These are phyloP conservation scores for Leucophenga montana DNA, from an alignment of 2,888 invertebrate genomes.

Conservation along the genomic window DNA sequence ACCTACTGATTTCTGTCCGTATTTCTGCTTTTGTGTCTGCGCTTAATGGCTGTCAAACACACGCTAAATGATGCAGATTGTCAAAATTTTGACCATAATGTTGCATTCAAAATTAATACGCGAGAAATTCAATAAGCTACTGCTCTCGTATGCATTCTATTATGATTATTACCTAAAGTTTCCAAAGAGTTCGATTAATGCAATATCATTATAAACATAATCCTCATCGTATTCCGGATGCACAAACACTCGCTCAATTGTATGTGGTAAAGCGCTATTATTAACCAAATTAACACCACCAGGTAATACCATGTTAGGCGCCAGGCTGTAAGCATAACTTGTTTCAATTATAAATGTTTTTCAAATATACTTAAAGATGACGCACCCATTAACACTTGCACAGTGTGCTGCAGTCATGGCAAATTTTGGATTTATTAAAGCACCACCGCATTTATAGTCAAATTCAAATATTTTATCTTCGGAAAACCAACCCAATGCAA, in stretches of 20 bases:
- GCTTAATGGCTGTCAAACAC: too few relatives aligned
- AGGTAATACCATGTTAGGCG: slow-evolving; percentile 15
- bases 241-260: slow-evolving; percentile 13
- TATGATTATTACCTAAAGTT: not conserved
- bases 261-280: not conserved
- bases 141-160: too few relatives aligned
- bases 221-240: slow-evolving; percentile 25
- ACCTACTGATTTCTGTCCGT: too few relatives aligned
- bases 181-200: slow-evolving; percentile 14
- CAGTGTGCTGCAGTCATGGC: slow-evolving; percentile 28
- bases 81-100: too few relatives aligned
- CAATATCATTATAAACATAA: slow-evolving; percentile 26
- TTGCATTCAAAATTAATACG: too few relatives aligned
- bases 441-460: slow-evolving; percentile 28
- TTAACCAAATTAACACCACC: slow-evolving; percentile 16
- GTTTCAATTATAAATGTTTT: too few relatives aligned
- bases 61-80: too few relatives aligned
- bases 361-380: not conserved
- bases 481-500: slow-evolving; percentile 16
- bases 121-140: too few relatives aligned
- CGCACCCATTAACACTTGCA: slow-evolving; percentile 21
- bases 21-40: too few relatives aligned
- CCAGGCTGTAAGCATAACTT: not conserved
- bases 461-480: not conserved
- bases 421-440: slow-evolving; percentile 18